A percentile compares a stretch with the other conserved stretches of the same genome.
Evolutionary conservation across 1,140 invertebrate genomes (phyloP).

Genomic region (Conus ventricosus): DNA sequence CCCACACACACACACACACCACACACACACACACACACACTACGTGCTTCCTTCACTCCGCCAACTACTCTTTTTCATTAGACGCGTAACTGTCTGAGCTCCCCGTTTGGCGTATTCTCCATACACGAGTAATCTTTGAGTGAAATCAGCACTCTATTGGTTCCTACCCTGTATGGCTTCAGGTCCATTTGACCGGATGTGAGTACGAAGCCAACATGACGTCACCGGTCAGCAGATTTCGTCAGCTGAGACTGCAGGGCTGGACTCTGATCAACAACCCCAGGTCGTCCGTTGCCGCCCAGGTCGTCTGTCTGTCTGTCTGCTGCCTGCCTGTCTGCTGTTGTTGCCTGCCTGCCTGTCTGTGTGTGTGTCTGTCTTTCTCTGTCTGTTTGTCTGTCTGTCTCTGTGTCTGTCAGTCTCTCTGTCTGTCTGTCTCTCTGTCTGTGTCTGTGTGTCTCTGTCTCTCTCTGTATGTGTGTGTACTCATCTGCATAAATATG

Average conservation of each 20-base stretch:
- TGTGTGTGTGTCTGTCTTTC: neutral
- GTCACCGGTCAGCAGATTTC: neutral
- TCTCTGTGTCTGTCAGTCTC: neutral
- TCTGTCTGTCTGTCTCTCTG: neutral
- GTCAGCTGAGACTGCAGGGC: neutral
- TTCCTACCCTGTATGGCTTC: neutral
- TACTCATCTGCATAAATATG: neutral
- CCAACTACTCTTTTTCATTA: no score
- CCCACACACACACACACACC: constrained; percentile 1
- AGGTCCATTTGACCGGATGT: neutral
- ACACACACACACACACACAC: constrained; percentile 15
- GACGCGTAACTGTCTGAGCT: no score
- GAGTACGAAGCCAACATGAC: neutral
- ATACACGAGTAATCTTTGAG: no score
- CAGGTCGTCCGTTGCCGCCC: neutral
- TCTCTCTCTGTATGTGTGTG: neutral
- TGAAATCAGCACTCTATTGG: no score
- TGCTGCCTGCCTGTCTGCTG: neutral
- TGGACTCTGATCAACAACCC: neutral
- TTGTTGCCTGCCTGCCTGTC: neutral
- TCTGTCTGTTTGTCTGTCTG: neutral
- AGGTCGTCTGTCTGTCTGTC: neutral
- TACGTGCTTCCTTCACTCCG: no score
- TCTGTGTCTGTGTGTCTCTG: neutral
- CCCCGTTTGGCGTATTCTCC: no score